A percentile compares a stretch with the other conserved stretches of the same genome.
phyloP scores from a whole-genome alignment of 2,113 vertebrate species.

The Anolis carolinensis region DNA sequence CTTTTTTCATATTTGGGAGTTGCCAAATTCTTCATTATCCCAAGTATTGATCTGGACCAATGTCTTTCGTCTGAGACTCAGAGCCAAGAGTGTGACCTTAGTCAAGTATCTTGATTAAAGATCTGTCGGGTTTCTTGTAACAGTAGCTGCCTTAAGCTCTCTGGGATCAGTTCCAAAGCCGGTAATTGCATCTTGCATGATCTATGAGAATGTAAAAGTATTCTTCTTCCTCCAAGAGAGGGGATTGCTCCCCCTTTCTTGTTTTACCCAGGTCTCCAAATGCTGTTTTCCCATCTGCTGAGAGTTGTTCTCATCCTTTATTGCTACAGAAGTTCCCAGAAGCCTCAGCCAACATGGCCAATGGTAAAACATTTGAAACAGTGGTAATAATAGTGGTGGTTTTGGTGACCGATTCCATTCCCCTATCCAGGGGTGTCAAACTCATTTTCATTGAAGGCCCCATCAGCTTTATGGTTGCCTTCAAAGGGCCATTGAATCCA shows the following conservation, averaged over 20 bases:
- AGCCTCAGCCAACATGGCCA: no score
- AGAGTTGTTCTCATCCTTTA: no score
- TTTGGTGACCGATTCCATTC: no score
- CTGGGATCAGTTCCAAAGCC: slow-evolving; percentile 14
- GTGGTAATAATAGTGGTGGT: no score
- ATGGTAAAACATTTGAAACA: no score
- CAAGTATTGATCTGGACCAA: slow-evolving; percentile 20
- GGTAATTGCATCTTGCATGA: slow-evolving; percentile 6
- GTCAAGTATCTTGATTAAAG: slow-evolving; percentile 13
- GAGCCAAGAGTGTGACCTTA: slow-evolving; percentile 14
- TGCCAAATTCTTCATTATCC: not conserved
- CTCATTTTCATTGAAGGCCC: no score
- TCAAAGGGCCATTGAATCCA: no score
- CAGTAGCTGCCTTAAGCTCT: not conserved
- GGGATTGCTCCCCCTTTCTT: accelerated
- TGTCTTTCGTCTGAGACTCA: not conserved
- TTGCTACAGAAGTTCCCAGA: no score
- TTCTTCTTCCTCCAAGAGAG: not conserved
- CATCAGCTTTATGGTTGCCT: no score
- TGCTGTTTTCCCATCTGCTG: no score
- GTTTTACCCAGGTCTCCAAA: not conserved
- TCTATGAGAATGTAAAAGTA: not conserved
- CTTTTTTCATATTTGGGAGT: not conserved
- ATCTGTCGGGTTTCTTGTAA: slow-evolving; percentile 14
- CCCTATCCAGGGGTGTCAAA: no score